phyloP scores from a whole-genome alignment of 1,140 invertebrate species.

The Lordiphosa collinella region DNA sequence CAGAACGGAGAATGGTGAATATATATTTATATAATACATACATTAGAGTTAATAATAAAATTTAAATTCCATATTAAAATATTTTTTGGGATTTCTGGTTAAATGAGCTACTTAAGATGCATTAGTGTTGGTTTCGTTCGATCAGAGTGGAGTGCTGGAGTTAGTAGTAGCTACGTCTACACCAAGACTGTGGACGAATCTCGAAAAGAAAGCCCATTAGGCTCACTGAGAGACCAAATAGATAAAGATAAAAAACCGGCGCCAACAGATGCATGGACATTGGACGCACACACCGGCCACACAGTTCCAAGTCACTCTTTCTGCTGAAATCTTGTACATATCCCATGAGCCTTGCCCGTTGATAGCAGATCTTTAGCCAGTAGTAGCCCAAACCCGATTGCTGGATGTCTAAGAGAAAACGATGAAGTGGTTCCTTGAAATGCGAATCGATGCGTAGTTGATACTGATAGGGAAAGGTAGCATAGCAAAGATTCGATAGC shows the following conservation, averaged over 20 bases:
- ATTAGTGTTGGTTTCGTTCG: constrained; percentile 27
- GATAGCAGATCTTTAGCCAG: constrained; percentile 27
- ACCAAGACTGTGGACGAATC: constrained; percentile 11
- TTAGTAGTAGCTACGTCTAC: constrained; percentile 33
- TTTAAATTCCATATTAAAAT: constrained; percentile 20
- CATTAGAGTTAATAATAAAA: constrained; percentile 37
- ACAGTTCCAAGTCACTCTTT: constrained; percentile 13
- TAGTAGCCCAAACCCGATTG: constrained; percentile 27
- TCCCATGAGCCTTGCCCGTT: constrained; percentile 28
- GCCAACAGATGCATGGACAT: constrained; percentile 26
- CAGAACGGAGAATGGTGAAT: constrained; percentile 1
- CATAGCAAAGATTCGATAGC: constrained; percentile 46
- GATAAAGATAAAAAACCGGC: constrained; percentile 35
- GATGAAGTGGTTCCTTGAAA: constrained; percentile 47
- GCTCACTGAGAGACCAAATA: constrained; percentile 33
- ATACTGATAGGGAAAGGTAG: constrained; percentile 51
- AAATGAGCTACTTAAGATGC: constrained; percentile 52
- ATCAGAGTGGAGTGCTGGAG: constrained; percentile 22
- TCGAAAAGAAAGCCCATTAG: constrained; percentile 42
- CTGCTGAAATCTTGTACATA: constrained; percentile 42
- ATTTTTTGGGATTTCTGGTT: constrained; percentile 2
- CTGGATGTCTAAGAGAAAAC: constrained; percentile 28
- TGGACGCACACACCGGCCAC: constrained; percentile 1
- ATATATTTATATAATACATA: constrained; percentile 35
- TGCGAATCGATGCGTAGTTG: constrained; percentile 54